Conservation (phyloP, 2,888 invertebrate genomes). For the Pemphredon lugubris region DNA sequence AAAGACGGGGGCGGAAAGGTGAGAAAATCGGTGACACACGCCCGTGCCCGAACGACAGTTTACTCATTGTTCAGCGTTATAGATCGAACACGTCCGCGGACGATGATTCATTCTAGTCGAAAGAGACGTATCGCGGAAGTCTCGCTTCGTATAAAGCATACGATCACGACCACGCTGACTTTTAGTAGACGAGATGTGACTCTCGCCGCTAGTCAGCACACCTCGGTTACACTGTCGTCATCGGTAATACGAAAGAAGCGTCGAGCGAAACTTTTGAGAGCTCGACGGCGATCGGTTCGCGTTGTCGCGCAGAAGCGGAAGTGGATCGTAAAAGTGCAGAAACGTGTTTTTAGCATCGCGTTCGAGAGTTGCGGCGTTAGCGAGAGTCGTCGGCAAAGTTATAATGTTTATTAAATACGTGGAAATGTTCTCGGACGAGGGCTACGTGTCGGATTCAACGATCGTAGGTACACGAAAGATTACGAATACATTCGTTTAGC, state of each 20-base stretch:
- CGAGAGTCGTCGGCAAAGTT: background rate
- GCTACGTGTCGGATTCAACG: conserved; percentile 64
- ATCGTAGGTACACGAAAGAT: conserved; percentile 53
- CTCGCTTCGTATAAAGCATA: background rate
- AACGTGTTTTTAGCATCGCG: too few species aligned
- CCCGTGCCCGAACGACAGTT: background rate
- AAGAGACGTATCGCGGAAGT: background rate
- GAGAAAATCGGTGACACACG: conserved; percentile 39
- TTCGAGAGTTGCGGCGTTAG: too few species aligned
- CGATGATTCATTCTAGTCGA: conserved; percentile 31
- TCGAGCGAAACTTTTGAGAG: too few species aligned
- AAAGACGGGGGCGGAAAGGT: too few species aligned
- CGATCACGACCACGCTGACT: conserved; percentile 1
- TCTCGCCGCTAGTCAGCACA: background rate
- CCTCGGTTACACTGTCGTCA: background rate
- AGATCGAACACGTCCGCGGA: conserved; percentile 36
- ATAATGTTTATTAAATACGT: conserved; percentile 68
- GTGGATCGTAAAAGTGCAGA: too few species aligned
- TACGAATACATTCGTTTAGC: background rate
- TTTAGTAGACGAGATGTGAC: conserved; percentile 13
- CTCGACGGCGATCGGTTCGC: too few species aligned
- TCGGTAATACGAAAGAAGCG: too few species aligned
- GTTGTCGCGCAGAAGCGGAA: too few species aligned
- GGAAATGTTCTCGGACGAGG: conserved; percentile 68
- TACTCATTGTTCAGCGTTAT: background rate